These are phyloP conservation scores for Cryptomyrus ogoouensis DNA, from an alignment of 2,113 vertebrate genomes.

Conservation along the genomic window DNA sequence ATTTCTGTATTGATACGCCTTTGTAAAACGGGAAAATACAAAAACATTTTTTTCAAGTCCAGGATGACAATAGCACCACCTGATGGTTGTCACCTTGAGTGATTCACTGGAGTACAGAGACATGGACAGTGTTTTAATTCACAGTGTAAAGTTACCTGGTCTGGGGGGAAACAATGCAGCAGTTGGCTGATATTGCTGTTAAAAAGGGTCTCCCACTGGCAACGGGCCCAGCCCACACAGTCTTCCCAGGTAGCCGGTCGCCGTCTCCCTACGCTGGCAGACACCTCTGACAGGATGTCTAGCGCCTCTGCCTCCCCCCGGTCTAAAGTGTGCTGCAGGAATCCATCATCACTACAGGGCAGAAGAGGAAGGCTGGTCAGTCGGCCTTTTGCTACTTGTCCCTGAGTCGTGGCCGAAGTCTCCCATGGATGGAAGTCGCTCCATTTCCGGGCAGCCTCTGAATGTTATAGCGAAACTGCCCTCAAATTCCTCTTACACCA, in stretches of 20 bases:
- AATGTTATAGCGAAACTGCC: neutral
- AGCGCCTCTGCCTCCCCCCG: conserved; percentile 42
- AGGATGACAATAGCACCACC: neutral
- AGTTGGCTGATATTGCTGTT: conserved; percentile 61
- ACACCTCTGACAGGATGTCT: conserved; percentile 55
- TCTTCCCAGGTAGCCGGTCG: conserved; percentile 56
- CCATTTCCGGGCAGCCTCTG: neutral
- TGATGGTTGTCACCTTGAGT: neutral
- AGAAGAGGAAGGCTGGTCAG: neutral
- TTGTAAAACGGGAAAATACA: neutral
- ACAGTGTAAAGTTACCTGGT: conserved; percentile 47
- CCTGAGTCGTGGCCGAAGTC: neutral
- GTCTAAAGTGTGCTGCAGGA: conserved; percentile 46
- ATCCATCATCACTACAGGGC: conserved; percentile 55
- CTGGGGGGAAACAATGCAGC: conserved; percentile 57
- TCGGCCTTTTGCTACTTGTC: neutral
- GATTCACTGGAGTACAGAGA: neutral
- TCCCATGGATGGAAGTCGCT: neutral
- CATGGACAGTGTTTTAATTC: neutral
- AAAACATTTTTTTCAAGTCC: neutral
- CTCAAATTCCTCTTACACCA: neutral
- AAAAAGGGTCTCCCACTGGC: conserved; percentile 65
- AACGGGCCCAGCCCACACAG: conserved; percentile 67
- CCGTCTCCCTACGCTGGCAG: conserved; percentile 46
- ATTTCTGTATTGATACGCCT: neutral